phyloP scores from a whole-genome alignment of 2,888 invertebrate genomes.

The Ecliptopera silaceata region DNA sequence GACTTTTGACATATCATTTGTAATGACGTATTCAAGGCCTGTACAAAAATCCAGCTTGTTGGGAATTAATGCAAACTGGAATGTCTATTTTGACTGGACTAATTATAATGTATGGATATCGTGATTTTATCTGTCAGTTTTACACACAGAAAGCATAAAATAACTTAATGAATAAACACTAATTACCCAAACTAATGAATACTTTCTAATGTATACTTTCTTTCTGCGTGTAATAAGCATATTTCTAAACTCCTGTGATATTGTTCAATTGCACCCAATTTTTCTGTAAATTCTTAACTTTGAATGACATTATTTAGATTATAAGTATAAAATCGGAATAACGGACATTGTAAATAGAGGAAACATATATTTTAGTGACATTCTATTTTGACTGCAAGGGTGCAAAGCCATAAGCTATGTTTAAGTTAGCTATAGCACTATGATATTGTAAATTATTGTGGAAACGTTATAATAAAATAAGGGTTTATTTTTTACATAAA shows the following conservation, averaged over 20 bases:
- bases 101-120: too few species aligned
- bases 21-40: too few species aligned
- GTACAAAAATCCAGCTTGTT: too few species aligned
- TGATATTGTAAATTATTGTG: conserved; percentile 40
- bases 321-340: conserved; percentile 5
- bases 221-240: conserved; percentile 58
- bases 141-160: neutral
- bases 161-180: neutral
- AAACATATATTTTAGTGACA: conserved; percentile 24
- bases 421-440: conserved; percentile 61
- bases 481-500: conserved; percentile 5
- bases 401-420: conserved; percentile 65
- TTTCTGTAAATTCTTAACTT: conserved; percentile 35
- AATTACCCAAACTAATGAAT: conserved; percentile 37
- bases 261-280: conserved; percentile 57
- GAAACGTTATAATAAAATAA: conserved; percentile 43
- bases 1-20: too few species aligned
- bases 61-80: too few species aligned
- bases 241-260: conserved; percentile 68
- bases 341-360: conserved; percentile 28
- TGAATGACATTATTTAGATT: neutral
- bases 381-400: conserved; percentile 49
- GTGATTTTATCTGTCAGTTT: neutral
- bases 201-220: conserved; percentile 56
- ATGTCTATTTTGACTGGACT: too few species aligned